A percentile compares a stretch with the other conserved stretches of the same genome.
These are phyloP conservation scores for Athetis lepigone DNA, from an alignment of 2,888 invertebrate genomes.

Conservation along the genomic window DNA sequence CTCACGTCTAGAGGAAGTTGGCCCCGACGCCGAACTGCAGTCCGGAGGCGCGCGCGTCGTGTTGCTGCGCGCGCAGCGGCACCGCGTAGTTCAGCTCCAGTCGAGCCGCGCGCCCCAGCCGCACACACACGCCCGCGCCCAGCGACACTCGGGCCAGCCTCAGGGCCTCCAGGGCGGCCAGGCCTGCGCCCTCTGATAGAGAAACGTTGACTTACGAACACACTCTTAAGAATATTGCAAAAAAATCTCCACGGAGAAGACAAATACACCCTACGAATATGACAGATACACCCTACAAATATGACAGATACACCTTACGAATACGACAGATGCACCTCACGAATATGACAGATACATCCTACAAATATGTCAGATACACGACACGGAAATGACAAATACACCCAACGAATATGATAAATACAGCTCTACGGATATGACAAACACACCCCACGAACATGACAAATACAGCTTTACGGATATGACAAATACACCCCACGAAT, in stretches of 20 bases:
- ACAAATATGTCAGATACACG: no score
- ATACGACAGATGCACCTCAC: not conserved
- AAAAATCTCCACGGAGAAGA: no score
- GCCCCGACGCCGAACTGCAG: slow-evolving; percentile 96
- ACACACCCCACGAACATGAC: not conserved
- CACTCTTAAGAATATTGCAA: no score
- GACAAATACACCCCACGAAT: not conserved
- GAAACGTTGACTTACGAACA: no score
- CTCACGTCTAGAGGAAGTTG: slow-evolving; percentile 91
- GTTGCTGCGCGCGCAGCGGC: slow-evolving; percentile 92
- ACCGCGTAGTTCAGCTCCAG: slow-evolving; percentile 98
- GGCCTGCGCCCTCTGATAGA: slow-evolving; percentile 83
- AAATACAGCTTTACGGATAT: not conserved
- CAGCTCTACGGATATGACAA: no score
- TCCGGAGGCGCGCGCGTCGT: slow-evolving; percentile 88
- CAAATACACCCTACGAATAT: no score
- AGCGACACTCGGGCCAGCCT: slow-evolving; percentile 92
- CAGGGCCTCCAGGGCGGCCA: slow-evolving; percentile 80
- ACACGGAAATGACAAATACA: no score
- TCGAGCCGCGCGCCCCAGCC: slow-evolving; percentile 95
- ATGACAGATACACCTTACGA: not conserved
- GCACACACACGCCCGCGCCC: slow-evolving; percentile 91
- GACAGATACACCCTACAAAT: not conserved
- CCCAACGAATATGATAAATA: no score
- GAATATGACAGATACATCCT: not conserved